Evolutionary conservation across 2,797 vertebrate species (phyloP), one percentile per base, ranked within the genome.

Genomic region (Psittacula derbiana): DNA sequence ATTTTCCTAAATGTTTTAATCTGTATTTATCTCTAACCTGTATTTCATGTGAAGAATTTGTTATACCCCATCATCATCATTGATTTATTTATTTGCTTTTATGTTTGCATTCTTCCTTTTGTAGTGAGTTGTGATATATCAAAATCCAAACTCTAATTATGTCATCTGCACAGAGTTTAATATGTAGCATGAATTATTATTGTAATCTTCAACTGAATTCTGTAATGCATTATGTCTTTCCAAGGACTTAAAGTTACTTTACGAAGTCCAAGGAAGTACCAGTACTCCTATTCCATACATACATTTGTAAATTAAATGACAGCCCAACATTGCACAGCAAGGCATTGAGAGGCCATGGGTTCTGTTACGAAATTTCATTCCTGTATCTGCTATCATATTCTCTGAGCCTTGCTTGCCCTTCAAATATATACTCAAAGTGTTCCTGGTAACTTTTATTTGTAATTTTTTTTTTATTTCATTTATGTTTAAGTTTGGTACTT

Each of bases 31-130:
- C 53, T 70, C 33, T 57, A 67, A 36, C 88, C 46, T 83, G 24
- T 93, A 80, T 91, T 96, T 96, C 19, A 21, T 38, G 16, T 86
- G 47, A 87, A 93, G 28, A 66, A 49, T 92, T 72, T 93, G 3
- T 92, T 92, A n/a, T 21, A 43, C 4, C 11, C 11, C 31, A 10
- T 88, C 28, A 38, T 86, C 53, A 83, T 78, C 4, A 25, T 38
- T 3, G 14, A 16, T 25, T 52, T 52, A 69, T 71, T 71, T 90
- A 43, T 83, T 78, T 67, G 72, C 72, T 92, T 92, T 66, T 82
- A 38, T 10, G 50, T 79, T 57, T 14, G 1, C n/a, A 43, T 90
- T 92, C 43, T 66, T 95, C 53, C 36, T 30, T 93, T 88, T 86
- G 25, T 67, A 52, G 18, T 69, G 46, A 76, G 28, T 67, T 92